Conservation (phyloP, 2,888 invertebrate genomes). For the Trichogramma evanescens region DNA sequence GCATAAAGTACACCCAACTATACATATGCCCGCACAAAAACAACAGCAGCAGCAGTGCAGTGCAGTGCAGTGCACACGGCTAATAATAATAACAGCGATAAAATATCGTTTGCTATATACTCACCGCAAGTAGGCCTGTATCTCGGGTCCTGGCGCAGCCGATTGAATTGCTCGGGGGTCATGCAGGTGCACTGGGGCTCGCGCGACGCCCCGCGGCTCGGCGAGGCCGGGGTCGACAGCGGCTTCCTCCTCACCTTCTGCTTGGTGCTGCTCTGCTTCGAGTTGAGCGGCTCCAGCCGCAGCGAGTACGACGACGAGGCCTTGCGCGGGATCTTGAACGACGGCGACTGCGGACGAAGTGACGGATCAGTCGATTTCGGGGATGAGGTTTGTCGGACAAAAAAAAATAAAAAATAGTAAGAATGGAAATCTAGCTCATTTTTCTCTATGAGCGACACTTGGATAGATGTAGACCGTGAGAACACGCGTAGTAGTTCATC, state of each 20-base stretch:
- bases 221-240: constrained; percentile 87
- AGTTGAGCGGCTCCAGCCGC: constrained; percentile 80
- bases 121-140: constrained; percentile 55
- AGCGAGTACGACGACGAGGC: constrained; percentile 94
- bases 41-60: neutral
- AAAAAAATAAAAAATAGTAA: too few species aligned
- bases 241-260: constrained; percentile 85
- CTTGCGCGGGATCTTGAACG: constrained; percentile 96
- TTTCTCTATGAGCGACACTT: too few species aligned
- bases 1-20: too few species aligned
- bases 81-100: neutral
- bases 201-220: constrained; percentile 63
- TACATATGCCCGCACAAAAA: too few species aligned
- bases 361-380: neutral
- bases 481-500: too few species aligned
- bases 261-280: constrained; percentile 57
- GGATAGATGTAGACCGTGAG: too few species aligned
- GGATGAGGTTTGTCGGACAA: too few species aligned
- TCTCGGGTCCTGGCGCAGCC: constrained; percentile 77
- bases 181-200: constrained; percentile 93
- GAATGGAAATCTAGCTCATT: too few species aligned
- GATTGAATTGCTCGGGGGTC: constrained; percentile 86
- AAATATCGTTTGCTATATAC: constrained; percentile 21
- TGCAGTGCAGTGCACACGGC: constrained; percentile 5
- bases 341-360: constrained; percentile 70